Base-by-base conservation (phyloP, 2,797 vertebrate species). In the Centroberyx gerrardi region DNA sequence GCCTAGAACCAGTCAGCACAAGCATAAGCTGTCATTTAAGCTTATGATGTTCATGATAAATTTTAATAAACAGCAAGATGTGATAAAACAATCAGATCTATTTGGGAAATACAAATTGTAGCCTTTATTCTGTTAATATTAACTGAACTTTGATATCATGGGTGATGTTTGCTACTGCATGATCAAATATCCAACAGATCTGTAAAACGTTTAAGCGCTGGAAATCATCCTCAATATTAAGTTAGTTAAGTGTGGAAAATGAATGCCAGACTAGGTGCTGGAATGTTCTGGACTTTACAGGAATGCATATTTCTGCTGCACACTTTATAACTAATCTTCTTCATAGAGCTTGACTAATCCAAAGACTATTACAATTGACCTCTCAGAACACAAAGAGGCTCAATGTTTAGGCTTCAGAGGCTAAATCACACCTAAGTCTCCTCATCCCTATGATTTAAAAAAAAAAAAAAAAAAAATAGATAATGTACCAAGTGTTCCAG, bases 211-310 rank as follows among this genome's bases (percentile, higher is more conserved):
- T 71, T 53, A 79, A 80, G 69, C 14, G 44, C 56, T 83, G 82
- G 71, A 83, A 78, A 85, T 76, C 62, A 8, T 83, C 33, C 72
- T 76, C 36, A 60, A 65, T 72, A 59, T 88, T 54, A 51, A 72
- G 58, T 73, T 80, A 53, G 62, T 87, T 76, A 74, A 82, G 74
- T 72, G 84, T 81, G 77, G 73, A 82, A 90, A 85, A 78, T n/a
- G 15, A 76, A 72, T 51, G 73, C 77, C 90, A 89, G 87, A 88
- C 83, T 63, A 54, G 62, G 77, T 88, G 82, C 80, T 85, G 92
- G 92, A 94, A 93, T 94, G 92, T 82, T 88, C 86, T 84, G 84
- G 86, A 88, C 84, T 90, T 82, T 58, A 87, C 78, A 91, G 91
- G 93, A 94, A 94, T 94, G 91, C 84, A 90, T 88, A 77, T 87